phyloP scores from a whole-genome alignment of 2,797 vertebrate genomes.

The Sandelia bainsii region DNA sequence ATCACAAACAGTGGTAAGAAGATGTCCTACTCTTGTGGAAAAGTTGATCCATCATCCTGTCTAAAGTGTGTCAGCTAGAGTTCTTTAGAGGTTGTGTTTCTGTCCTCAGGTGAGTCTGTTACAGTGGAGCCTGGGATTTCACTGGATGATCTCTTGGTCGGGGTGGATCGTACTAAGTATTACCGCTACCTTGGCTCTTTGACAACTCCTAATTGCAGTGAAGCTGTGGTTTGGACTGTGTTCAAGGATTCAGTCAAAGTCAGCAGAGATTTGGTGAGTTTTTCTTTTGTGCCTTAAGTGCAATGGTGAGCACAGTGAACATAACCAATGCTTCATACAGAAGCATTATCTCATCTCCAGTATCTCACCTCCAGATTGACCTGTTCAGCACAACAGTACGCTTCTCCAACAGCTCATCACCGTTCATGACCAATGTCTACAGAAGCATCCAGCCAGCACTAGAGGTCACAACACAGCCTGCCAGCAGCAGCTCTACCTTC shows the following conservation, averaged over 20 bases:
- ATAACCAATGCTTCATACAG: not conserved
- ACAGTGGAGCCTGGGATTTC: constrained; percentile 10
- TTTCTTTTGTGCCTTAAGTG: rapidly evolving
- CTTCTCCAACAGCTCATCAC: not conserved
- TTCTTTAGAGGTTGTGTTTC: not conserved
- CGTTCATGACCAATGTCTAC: constrained; percentile 49
- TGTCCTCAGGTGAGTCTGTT: constrained; percentile 21
- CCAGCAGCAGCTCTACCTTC: not conserved
- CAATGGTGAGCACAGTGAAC: no score
- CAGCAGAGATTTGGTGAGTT: constrained; percentile 78
- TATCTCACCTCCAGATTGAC: constrained; percentile 72
- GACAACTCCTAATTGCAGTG: constrained; percentile 77
- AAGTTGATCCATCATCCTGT: not conserved
- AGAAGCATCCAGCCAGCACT: constrained; percentile 45
- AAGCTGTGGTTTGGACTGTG: constrained; percentile 84
- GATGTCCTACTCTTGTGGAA: not conserved
- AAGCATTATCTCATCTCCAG: not conserved
- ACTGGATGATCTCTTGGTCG: constrained; percentile 70
- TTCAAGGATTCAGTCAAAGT: constrained; percentile 81
- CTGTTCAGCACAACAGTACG: constrained; percentile 58
- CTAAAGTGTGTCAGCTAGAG: not conserved
- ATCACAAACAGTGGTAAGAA: constrained; percentile 47
- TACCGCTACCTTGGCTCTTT: constrained; percentile 83
- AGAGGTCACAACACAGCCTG: not conserved
- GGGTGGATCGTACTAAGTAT: constrained; percentile 71